Conservation (phyloP, 2,113 vertebrate species). For the Microcebus griseorufus region DNA sequence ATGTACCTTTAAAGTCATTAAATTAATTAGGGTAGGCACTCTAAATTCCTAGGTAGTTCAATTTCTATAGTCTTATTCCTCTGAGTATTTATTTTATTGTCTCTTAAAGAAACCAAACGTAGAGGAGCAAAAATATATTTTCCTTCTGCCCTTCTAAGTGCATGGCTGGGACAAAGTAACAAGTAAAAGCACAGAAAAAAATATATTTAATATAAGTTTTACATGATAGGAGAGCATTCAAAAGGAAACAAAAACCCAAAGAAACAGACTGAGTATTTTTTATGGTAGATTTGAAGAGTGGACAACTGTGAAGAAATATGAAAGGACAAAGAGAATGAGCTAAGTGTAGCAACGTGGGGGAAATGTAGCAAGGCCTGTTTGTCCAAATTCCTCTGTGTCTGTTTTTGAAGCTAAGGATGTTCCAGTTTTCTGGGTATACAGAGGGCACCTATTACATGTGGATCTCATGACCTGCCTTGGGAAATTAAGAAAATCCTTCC, state of each 20-base stretch:
- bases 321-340: not conserved
- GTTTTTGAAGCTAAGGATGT: not conserved
- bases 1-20: not conserved
- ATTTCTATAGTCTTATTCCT: not conserved
- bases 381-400: not conserved
- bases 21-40: not conserved
- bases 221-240: not conserved
- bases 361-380: not conserved
- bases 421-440: not conserved
- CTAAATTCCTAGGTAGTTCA: not conserved
- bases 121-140: not conserved
- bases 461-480: not conserved
- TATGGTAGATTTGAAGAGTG: not conserved
- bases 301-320: not conserved
- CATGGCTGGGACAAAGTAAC: not conserved
- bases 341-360: not conserved
- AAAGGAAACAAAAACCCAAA: not conserved
- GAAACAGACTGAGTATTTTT: not conserved
- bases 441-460: not conserved
- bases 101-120: not conserved
- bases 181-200: not conserved
- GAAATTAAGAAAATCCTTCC: not conserved
- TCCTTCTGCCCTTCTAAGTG: not conserved
- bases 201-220: not conserved
- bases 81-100: not conserved